These are phyloP conservation scores for Archips crataeganus DNA, from an alignment of 2,888 invertebrate genomes.

Conservation along the genomic window DNA sequence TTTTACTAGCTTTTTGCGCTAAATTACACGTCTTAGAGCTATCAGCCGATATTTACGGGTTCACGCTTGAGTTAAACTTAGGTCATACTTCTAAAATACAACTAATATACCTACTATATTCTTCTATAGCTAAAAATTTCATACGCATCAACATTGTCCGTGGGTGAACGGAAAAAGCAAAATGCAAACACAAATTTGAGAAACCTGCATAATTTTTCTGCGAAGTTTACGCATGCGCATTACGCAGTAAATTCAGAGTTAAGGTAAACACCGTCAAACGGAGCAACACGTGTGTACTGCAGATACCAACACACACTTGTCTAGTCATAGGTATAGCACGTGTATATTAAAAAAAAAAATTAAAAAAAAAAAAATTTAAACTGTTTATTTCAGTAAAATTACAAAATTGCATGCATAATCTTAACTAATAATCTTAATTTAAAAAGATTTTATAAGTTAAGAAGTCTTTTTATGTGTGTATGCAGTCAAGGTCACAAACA, in stretches of 20 bases:
- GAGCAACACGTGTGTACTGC: constrained; percentile 8
- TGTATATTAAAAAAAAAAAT: no score
- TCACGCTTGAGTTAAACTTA: not conserved
- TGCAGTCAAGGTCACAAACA: no score
- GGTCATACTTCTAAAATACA: not conserved
- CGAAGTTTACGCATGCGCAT: not conserved
- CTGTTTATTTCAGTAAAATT: no score
- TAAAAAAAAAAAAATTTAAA: no score
- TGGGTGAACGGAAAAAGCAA: not conserved
- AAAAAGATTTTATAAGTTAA: no score
- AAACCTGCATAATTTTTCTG: not conserved
- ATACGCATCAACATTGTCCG: not conserved
- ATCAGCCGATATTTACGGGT: constrained; percentile 28
- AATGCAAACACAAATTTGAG: not conserved
- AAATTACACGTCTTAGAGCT: constrained; percentile 30
- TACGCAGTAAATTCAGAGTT: not conserved
- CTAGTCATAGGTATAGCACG: not conserved
- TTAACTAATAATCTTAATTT: no score
- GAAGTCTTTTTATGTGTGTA: no score
- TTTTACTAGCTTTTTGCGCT: constrained; percentile 44
- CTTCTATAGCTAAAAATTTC: not conserved
- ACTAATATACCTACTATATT: no score
- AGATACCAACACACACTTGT: not conserved
- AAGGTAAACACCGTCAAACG: constrained; percentile 22
- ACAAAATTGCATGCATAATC: no score